A percentile compares a stretch with the other conserved stretches of the same genome.
phyloP scores from a whole-genome alignment of 2,113 vertebrate genomes.

The Balaeniceps rex region DNA sequence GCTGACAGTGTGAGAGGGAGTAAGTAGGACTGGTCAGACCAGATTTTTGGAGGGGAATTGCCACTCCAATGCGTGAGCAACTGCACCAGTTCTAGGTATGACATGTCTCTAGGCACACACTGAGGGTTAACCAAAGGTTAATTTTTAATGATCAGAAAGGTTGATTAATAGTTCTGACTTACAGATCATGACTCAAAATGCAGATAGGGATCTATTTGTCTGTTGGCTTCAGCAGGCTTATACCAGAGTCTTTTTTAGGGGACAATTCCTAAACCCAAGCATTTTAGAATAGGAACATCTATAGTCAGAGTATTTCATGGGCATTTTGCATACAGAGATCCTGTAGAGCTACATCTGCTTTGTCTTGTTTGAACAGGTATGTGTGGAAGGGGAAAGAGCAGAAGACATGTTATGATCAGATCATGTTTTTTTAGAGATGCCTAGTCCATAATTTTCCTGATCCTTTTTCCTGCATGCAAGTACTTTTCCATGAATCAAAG shows the following conservation, averaged over 20 bases:
- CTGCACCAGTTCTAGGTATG: neutral
- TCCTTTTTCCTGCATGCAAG: neutral
- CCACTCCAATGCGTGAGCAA: neutral
- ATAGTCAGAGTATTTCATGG: neutral
- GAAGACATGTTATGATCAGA: neutral
- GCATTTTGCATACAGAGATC: neutral
- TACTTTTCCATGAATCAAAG: neutral
- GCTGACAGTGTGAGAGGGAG: neutral
- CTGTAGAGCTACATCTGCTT: neutral
- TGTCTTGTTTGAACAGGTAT: neutral
- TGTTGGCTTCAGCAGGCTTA: neutral
- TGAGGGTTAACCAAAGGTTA: neutral
- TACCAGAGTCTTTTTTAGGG: neutral
- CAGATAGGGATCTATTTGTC: neutral
- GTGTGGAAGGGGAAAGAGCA: neutral
- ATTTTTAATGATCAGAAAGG: neutral
- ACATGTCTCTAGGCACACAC: neutral
- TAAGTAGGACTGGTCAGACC: constrained; percentile 3
- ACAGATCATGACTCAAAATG: neutral
- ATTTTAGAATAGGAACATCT: neutral
- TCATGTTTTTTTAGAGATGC: neutral
- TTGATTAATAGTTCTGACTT: neutral
- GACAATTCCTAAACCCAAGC: neutral
- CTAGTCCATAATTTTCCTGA: neutral
- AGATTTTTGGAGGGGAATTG: constrained; percentile 17